Evolutionary conservation across 2,888 invertebrate genomes (phyloP).

Genomic region (Catotricha subobsoleta): DNA sequence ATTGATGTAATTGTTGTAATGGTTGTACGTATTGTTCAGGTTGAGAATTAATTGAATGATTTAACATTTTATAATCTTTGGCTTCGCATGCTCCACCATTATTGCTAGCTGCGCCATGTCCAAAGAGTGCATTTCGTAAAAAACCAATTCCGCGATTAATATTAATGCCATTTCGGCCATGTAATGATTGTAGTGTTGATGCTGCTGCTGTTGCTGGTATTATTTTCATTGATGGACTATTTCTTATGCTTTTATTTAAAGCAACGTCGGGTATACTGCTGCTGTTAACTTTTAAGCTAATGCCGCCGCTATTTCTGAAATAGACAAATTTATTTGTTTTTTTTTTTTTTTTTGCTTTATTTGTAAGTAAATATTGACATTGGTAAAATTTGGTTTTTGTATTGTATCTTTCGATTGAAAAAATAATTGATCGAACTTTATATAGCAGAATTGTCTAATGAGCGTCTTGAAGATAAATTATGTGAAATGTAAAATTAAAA

Average conservation of each 20-base stretch:
- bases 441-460: no score
- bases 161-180: conserved; percentile 4
- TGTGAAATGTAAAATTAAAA: no score
- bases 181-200: neutral
- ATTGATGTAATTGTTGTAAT: neutral
- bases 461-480: no score
- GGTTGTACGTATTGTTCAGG: neutral
- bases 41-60: conserved; percentile 1
- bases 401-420: neutral
- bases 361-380: no score
- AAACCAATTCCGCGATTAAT: conserved; percentile 17
- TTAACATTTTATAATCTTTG: conserved; percentile 5
- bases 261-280: neutral
- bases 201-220: neutral
- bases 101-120: no score
- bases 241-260: conserved; percentile 3
- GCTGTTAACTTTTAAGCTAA: neutral
- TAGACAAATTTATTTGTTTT: no score
- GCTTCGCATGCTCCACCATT: conserved; percentile 17
- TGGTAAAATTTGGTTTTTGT: no score
- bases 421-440: no score
- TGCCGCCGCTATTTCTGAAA: neutral
- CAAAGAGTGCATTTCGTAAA: conserved; percentile 18
- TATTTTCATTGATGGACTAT: neutral
- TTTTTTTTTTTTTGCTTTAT: no score